These are phyloP conservation scores for Lutraria rhynchaena DNA, from an alignment of 1,140 invertebrate species.

Conservation along the genomic window DNA sequence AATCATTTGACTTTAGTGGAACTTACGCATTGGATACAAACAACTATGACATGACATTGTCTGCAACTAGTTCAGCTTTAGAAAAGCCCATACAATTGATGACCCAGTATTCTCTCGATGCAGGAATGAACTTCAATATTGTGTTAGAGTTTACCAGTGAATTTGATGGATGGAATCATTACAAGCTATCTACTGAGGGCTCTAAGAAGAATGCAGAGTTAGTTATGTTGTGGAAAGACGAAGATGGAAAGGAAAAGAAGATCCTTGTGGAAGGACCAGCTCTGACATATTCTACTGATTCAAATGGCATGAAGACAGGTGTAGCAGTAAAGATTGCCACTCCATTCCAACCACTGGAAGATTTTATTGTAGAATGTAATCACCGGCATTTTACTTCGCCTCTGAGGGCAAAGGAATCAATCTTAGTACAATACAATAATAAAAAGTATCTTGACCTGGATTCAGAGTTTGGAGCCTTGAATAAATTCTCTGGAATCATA, in stretches of 20 bases:
- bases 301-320: conserved; percentile 28
- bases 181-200: not conserved
- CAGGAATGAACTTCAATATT: no score
- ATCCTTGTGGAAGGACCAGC: conserved; percentile 2
- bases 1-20: not conserved
- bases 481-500: conserved; percentile 53
- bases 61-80: conserved; percentile 7
- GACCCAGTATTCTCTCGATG: not conserved
- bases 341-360: conserved; percentile 30
- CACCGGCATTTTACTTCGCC: conserved; percentile 39
- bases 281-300: not conserved
- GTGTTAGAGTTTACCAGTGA: conserved; percentile 2
- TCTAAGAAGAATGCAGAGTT: not conserved
- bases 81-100: not conserved
- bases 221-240: conserved; percentile 6
- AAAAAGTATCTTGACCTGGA: conserved; percentile 69
- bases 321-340: conserved; percentile 7
- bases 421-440: conserved; percentile 63
- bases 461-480: conserved; percentile 49
- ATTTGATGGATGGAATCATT: conserved; percentile 5
- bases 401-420: conserved; percentile 23
- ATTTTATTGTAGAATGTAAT: conserved; percentile 22
- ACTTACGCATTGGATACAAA: not conserved
- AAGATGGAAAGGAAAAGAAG: not conserved
- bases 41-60: not conserved